These are phyloP conservation scores for Galeopterus variegatus DNA, from an alignment of 2,113 vertebrate species.

Conservation along the genomic window DNA sequence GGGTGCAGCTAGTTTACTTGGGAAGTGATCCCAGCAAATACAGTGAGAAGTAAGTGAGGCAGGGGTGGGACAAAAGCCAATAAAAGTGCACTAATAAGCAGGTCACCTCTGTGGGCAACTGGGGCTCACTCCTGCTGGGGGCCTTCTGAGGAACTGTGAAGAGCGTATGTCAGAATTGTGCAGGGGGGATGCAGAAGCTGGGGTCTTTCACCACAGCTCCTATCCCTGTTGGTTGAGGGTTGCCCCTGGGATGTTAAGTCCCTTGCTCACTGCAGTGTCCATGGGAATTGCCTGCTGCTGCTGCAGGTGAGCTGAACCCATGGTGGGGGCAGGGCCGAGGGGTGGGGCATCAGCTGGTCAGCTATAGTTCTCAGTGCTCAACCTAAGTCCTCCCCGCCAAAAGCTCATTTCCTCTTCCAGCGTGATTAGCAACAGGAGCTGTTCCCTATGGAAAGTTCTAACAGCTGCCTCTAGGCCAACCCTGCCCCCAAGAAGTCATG, in stretches of 20 bases:
- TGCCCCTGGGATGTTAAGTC: too few relatives aligned
- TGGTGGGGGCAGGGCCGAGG: neutral
- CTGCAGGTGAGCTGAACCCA: too few relatives aligned
- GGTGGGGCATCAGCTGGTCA: fast-evolving
- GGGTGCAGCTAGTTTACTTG: neutral
- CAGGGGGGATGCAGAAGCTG: neutral
- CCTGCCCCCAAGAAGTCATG: neutral
- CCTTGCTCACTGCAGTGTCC: fast-evolving
- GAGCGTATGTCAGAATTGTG: neutral
- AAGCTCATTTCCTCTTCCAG: too few relatives aligned
- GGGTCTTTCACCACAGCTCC: neutral
- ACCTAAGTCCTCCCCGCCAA: fast-evolving
- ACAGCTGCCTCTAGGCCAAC: too few relatives aligned
- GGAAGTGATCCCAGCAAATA: neutral
- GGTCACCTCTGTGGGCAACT: neutral
- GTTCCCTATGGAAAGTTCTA: fast-evolving
- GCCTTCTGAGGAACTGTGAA: fast-evolving
- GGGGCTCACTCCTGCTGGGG: neutral
- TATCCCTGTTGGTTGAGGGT: neutral
- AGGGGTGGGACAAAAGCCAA: too few relatives aligned
- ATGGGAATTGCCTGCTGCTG: neutral
- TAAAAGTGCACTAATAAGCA: neutral
- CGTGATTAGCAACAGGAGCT: neutral
- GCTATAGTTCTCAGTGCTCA: neutral
- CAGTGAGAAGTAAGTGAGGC: neutral